Evolutionary conservation across 2,113 vertebrate genomes (phyloP).

Genomic region (Tachycineta bicolor): DNA sequence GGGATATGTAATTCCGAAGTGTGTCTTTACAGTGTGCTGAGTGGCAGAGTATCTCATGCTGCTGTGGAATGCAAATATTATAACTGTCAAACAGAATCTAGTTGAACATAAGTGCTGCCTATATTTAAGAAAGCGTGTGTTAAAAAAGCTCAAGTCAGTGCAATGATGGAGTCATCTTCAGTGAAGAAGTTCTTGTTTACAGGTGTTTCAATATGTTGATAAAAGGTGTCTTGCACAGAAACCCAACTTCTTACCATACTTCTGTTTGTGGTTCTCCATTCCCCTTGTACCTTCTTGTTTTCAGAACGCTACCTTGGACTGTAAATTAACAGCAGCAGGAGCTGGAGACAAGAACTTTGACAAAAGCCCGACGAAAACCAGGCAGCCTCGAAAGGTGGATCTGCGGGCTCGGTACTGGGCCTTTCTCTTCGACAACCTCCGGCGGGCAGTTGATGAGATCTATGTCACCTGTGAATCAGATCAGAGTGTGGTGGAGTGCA

Average conservation of each 20-base stretch:
- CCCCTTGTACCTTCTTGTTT: background rate
- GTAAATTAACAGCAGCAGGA: slow-evolving; percentile 77
- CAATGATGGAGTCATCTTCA: background rate
- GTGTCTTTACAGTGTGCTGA: background rate
- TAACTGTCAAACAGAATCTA: background rate
- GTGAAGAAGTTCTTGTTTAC: background rate
- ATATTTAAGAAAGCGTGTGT: background rate
- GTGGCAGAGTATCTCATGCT: background rate
- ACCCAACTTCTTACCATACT: background rate
- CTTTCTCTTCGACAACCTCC: slow-evolving; percentile 96
- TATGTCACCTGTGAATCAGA: slow-evolving; percentile 98
- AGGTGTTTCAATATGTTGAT: background rate
- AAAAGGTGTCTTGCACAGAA: background rate
- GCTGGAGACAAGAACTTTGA: slow-evolving; percentile 88
- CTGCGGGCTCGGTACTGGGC: slow-evolving; percentile 97
- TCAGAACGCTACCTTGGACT: slow-evolving; percentile 81
- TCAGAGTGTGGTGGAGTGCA: slow-evolving; percentile 98
- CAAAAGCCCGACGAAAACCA: slow-evolving; percentile 92
- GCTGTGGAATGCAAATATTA: background rate
- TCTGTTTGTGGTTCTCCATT: background rate
- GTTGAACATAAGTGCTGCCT: background rate
- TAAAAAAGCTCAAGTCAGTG: background rate
- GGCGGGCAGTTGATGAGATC: slow-evolving; percentile 95
- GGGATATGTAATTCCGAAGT: background rate
- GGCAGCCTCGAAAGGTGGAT: slow-evolving; percentile 93